Conservation (phyloP, 2,888 invertebrate genomes). For the Trimorus sp. region DNA sequence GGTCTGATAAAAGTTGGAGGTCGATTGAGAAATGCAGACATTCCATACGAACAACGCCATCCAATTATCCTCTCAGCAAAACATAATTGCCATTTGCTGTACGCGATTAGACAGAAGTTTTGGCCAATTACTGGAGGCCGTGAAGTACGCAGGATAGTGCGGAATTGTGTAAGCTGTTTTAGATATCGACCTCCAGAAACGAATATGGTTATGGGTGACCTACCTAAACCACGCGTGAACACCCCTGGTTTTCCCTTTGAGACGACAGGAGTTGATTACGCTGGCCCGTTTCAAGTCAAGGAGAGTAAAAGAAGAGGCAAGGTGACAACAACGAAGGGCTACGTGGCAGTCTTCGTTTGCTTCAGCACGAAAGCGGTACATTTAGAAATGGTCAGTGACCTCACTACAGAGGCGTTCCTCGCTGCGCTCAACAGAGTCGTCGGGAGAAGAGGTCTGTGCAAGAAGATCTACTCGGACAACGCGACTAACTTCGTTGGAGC, state of each 20-base stretch:
- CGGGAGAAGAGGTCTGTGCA: slow-evolving; percentile 4
- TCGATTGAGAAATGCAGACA: not conserved
- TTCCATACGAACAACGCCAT: not conserved
- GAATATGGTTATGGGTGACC: slow-evolving; percentile 26
- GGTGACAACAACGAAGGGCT: not conserved
- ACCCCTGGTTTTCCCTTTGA: not conserved
- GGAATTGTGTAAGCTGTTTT: too few relatives aligned
- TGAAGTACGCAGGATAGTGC: too few relatives aligned
- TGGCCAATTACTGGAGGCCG: too few relatives aligned
- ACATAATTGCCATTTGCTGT: not conserved
- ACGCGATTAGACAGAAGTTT: too few relatives aligned
- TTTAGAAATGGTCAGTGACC: slow-evolving; percentile 53
- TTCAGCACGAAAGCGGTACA: slow-evolving; percentile 21
- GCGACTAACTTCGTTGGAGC: slow-evolving; percentile 18
- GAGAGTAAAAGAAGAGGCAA: not conserved
- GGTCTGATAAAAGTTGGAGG: slow-evolving; percentile 2
- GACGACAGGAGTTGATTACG: not conserved
- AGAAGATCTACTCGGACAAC: slow-evolving; percentile 1
- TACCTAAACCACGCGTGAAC: not conserved
- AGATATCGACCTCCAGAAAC: not conserved
- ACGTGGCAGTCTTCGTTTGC: slow-evolving; percentile 5
- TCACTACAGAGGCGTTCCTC: slow-evolving; percentile 49
- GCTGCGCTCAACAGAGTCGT: slow-evolving; percentile 43
- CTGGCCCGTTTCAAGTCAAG: not conserved
- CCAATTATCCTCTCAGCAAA: not conserved